Conservation (phyloP, 2,888 invertebrate genomes). For the Tetramorium bicarinatum region DNA sequence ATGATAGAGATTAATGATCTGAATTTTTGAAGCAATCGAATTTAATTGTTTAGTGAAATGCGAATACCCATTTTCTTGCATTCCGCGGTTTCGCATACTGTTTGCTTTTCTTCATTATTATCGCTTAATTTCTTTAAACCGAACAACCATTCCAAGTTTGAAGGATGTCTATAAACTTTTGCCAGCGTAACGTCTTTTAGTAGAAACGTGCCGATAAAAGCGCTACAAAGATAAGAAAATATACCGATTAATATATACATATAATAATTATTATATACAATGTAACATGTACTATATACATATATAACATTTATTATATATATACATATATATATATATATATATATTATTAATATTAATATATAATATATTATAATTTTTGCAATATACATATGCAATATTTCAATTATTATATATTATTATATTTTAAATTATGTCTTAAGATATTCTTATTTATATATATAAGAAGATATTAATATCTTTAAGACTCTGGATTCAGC, state of each 20-base stretch:
- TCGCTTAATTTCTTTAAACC: background rate
- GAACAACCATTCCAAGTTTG: background rate
- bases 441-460: background rate
- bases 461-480: background rate
- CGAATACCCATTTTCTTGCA: conserved; percentile 23
- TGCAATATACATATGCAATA: background rate
- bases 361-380: background rate
- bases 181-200: background rate
- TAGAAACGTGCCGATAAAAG: conserved; percentile 8
- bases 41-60: background rate
- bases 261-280: background rate
- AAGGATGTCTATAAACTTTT: background rate
- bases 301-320: background rate
- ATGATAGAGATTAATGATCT: background rate
- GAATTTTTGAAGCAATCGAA: background rate
- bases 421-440: background rate
- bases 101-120: background rate
- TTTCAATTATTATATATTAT: background rate
- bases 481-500: background rate
- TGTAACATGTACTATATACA: background rate
- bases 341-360: background rate
- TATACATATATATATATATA: background rate
- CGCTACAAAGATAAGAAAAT: background rate
- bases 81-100: background rate
- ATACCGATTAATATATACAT: background rate